Base-by-base conservation (phyloP, 2,113 vertebrate species). In the Ramphastos sulfuratus region DNA sequence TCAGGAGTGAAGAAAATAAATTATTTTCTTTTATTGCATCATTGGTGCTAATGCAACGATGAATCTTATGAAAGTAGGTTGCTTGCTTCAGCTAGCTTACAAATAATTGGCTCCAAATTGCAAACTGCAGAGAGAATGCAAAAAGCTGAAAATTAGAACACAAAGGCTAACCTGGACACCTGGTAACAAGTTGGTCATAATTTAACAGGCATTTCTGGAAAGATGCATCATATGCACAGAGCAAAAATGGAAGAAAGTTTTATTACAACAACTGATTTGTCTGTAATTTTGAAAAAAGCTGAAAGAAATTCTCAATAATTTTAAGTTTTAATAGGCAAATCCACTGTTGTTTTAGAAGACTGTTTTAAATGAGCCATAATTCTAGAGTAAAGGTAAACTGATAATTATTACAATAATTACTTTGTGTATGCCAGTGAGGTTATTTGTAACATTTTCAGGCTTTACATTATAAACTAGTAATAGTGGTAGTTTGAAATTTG, bases 181-280 rank as follows among this genome's bases (percentile, higher is more conserved):
- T 59, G 56, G 2, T 18, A 67, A 33, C 39, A 65, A 61, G 52
- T 77, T 21, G 13, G 25, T 50, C 0, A 2, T 12, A 33, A 25
- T 46, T 72, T 85, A n/a, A 64, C n/a, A n/a, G 46, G 71, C 39
- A 33, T 25, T 50, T 71, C 44, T 33, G 15, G 12, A 31, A 16
- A 56, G 42, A 21, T 9, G 8, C 9, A 7, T 14, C 16, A 4
- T 1, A 4, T 11, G 19, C 15, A 6, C 0, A 1, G 24, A 60
- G 5, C 4, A 3, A 46, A 7, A 37, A 30, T 4, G 74, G 33
- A 33, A 28, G 21, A 50, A 60, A 31, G 23, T 8, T 46, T 4
- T 67, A 48, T 30, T 50, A 33, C 46, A 64, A 54, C 35, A 76
- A 60, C 24, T 55, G 58, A 63, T 39, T 20, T 19, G 30, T 44